A percentile compares a stretch with the other conserved stretches of the same genome.
Conservation (phyloP, 2,797 vertebrate genomes). For the Prionace glauca region DNA sequence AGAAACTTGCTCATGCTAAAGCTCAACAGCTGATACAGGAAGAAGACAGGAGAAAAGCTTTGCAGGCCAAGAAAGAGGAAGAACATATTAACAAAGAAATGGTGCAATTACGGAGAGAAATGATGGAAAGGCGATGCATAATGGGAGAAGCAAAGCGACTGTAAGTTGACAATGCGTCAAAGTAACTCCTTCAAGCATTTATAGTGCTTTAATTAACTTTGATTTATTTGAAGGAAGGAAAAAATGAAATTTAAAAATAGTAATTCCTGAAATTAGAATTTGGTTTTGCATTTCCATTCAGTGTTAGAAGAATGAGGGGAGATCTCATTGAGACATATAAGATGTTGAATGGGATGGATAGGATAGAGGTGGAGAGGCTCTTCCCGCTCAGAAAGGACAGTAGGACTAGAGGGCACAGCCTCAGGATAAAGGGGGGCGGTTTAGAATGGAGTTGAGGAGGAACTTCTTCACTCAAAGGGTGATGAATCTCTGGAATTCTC, state of each 20-base stretch:
- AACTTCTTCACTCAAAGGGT: too few relatives aligned
- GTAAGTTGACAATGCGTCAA: conserved; percentile 54
- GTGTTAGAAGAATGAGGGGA: too few relatives aligned
- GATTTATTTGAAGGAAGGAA: neutral
- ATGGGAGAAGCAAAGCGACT: conserved; percentile 61
- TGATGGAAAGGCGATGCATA: conserved; percentile 63
- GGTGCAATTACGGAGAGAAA: conserved; percentile 72
- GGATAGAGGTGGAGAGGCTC: too few relatives aligned
- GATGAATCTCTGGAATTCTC: too few relatives aligned
- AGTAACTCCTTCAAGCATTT: neutral
- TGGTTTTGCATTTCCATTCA: neutral
- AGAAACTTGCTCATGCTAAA: conserved; percentile 59
- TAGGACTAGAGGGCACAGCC: too few relatives aligned
- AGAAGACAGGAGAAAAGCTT: conserved; percentile 61
- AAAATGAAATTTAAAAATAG: neutral
- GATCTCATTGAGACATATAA: too few relatives aligned
- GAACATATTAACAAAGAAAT: conserved; percentile 76
- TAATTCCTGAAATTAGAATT: neutral
- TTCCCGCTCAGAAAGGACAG: too few relatives aligned
- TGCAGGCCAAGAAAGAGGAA: conserved; percentile 67
- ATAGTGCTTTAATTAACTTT: neutral
- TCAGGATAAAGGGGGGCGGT: too few relatives aligned
- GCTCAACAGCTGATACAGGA: conserved; percentile 60
- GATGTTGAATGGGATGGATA: too few relatives aligned
- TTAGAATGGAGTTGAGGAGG: too few relatives aligned